Base-by-base conservation (phyloP, 2,113 vertebrate species). In the Nycticebus coucang region DNA sequence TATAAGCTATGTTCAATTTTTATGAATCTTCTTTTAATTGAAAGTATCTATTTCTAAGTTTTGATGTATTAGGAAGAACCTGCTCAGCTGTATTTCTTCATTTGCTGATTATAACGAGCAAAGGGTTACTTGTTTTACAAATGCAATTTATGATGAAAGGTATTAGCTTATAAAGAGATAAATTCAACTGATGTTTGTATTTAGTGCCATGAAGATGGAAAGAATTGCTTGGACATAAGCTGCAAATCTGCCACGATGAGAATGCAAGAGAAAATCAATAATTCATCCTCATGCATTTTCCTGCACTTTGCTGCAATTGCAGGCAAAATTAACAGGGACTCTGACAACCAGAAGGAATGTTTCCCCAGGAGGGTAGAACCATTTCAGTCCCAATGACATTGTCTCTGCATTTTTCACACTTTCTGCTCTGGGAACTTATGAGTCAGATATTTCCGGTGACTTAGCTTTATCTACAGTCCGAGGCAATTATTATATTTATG, bases 181-280 rank as follows among this genome's bases (percentile, higher is more conserved):
- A 96, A 96, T 97, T 94, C 82, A 95, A 97, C 87, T 78, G 91
- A n/a, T 21, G 94, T 96, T 94, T 87, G 41, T 94, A 96, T 94
- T 98, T 97, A 96, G 97, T 97, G 64, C 86, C 87, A 71, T 14
- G 33, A 95, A 89, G 89, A 97, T 83, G 77, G 94, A 97, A 95
- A 92, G 93, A 96, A 55, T 84, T 81, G 80, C 96, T 97, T 92
- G 95, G 85, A 97, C 91, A 97, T 98, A 78, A 98, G 93, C 95
- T 95, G 62, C 59, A 97, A 98, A 97, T 93, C 72, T 96, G 35
- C 75, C 98, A 86, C 97, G 96, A 96, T 98, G 96, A 98, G 90
- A 95, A 93, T 59, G 88, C 97, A 84, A 98, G 97, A 96, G n/a
- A 55, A 97, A 98, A 98, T 98, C 98, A 98, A 97, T 98, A 98